Evolutionary conservation across 2,797 vertebrate species (phyloP).

Genomic region (Diplodus puntazzo): DNA sequence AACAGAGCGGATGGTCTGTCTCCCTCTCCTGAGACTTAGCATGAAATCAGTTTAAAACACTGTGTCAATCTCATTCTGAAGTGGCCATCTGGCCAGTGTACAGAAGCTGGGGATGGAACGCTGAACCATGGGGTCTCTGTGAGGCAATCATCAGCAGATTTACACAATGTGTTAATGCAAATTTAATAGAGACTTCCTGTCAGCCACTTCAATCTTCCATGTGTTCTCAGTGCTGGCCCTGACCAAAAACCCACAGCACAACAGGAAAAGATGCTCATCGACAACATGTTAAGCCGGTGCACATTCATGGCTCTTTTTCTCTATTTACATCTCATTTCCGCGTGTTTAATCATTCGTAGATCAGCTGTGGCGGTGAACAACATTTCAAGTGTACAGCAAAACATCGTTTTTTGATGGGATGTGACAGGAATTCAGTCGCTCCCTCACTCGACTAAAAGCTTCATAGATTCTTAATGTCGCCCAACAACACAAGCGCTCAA

Average conservation of each 20-base stretch:
- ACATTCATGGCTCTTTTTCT: neutral
- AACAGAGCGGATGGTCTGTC: slow-evolving; percentile 94
- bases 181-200: slow-evolving; percentile 90
- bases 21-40: slow-evolving; percentile 93
- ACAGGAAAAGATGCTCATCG: slow-evolving; percentile 39
- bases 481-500: neutral
- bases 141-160: slow-evolving; percentile 92
- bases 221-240: slow-evolving; percentile 74
- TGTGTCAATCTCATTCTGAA: slow-evolving; percentile 97
- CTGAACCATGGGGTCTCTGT: slow-evolving; percentile 90
- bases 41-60: slow-evolving; percentile 99
- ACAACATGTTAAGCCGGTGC: slow-evolving; percentile 26
- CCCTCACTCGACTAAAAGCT: neutral
- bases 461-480: neutral
- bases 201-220: slow-evolving; percentile 84
- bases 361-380: neutral
- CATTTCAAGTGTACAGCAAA: neutral
- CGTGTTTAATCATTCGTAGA: slow-evolving; percentile 21
- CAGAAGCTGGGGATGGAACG: slow-evolving; percentile 90
- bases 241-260: slow-evolving; percentile 60
- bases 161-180: slow-evolving; percentile 90
- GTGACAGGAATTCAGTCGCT: neutral
- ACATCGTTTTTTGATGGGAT: neutral
- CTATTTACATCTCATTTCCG: slow-evolving; percentile 16
- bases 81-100: slow-evolving; percentile 98